Base-by-base conservation (phyloP, 2,113 vertebrate species). In the Mesoclemmys tuberculata region DNA sequence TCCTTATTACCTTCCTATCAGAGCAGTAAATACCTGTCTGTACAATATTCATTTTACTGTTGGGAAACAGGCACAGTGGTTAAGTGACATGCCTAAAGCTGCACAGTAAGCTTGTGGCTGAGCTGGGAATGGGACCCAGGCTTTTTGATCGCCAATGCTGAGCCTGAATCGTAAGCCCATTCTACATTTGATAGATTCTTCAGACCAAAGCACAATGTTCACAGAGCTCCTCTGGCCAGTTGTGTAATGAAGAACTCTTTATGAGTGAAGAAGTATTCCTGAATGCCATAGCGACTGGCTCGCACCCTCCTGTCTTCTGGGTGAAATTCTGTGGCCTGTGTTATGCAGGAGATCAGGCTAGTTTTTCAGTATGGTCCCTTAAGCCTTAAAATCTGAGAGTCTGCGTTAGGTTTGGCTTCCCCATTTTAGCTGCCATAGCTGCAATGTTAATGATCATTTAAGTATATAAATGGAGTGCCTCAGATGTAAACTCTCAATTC, bases 101-200 rank as follows among this genome's bases (percentile, higher is more conserved):
- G 3, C 1, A 0, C 68, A 38, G n/a, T 38, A 21, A 71, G n/a
- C 18, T 22, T 71, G n/a, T 71, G 68, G n/a, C 21, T 38, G 16
- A 71, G 46, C 18, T 21, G 77, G 58, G 82, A 12, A 82, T 82
- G 85, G 86, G 55, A 49, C 55, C 55, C 48, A 29, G 46, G 55
- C 8, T n/a, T 90, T 55, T 89, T 77, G 38, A 77, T 88, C 0
- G 0, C 27, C 18, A 78, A 5, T 56, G 35, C 77, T 54, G 8
- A 77, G 27, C 56, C 31, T 85, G 4, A 11, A 2, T 27, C 71
- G 2, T 82, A 74, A 87, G 31, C 35, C 31, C 24, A 1, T 90
- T 85, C 84, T 89, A 55, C 61, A n/a, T 38, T 61, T 68, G 3
- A 8, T 38, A 0, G n/a, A 46, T 93, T 14, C 48, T 29, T 91